Conservation (phyloP, 1,140 invertebrate species). For the Aphelinus atriplicis region DNA sequence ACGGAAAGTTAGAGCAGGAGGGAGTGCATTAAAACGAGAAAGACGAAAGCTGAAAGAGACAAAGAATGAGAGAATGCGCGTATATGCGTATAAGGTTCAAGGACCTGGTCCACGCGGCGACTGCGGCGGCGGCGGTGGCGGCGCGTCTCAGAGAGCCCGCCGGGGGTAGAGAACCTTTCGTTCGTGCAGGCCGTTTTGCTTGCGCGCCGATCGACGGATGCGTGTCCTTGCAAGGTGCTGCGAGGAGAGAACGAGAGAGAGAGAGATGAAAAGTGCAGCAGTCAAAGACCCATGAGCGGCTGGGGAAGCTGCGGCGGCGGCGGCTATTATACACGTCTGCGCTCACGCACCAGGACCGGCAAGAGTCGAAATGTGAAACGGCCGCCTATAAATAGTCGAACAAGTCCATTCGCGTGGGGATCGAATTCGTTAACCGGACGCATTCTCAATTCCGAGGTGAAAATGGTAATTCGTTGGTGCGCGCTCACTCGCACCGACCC, state of each 20-base stretch:
- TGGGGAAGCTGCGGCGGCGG: too few relatives aligned
- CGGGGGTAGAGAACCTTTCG: constrained; percentile 39
- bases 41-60: constrained; percentile 21
- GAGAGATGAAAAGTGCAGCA: constrained; percentile 15
- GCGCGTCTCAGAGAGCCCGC: not conserved
- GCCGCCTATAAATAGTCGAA: constrained; percentile 17
- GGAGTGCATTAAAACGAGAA: constrained; percentile 28
- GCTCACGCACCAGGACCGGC: too few relatives aligned
- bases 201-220: constrained; percentile 9
- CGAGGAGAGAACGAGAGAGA: constrained; percentile 16
- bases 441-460: not conserved
- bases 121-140: not conserved
- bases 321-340: not conserved
- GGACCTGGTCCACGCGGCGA: constrained; percentile 31
- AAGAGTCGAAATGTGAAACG: constrained; percentile 5
- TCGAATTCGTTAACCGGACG: constrained; percentile 12
- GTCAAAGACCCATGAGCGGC: constrained; percentile 26
- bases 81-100: constrained; percentile 34
- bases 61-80: constrained; percentile 37
- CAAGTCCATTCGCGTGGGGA: not conserved
- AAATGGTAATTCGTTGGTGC: not conserved
- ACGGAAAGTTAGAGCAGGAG: not conserved
- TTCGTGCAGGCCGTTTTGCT: not conserved
- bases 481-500: not conserved
- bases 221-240: constrained; percentile 46